These are phyloP conservation scores for Lucilia sericata DNA, from an alignment of 1,140 invertebrate genomes.

Conservation along the genomic window DNA sequence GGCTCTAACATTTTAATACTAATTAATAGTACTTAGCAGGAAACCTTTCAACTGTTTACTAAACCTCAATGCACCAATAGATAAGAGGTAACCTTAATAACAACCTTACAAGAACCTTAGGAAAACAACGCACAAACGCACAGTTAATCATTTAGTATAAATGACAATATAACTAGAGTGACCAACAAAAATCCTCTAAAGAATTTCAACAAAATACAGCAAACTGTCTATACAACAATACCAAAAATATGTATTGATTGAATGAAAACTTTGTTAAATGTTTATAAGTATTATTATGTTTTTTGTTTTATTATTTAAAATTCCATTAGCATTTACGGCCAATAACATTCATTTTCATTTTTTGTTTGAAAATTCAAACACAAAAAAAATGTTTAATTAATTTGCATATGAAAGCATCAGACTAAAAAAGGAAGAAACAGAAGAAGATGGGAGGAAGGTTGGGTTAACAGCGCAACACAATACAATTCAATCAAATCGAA, in stretches of 20 bases:
- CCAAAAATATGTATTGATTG: too few species aligned
- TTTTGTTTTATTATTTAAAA: not conserved
- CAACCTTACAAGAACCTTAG: not conserved
- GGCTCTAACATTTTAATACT: too few species aligned
- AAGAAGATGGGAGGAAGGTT: too few species aligned
- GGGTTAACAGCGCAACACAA: too few species aligned
- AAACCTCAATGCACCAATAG: not conserved
- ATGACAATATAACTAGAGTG: not conserved
- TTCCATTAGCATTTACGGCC: conserved; percentile 14
- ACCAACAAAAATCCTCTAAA: not conserved
- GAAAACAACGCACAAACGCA: not conserved
- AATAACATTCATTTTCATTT: conserved; percentile 25
- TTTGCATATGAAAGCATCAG: conserved; percentile 25
- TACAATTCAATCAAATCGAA: too few species aligned
- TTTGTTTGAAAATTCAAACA: not conserved
- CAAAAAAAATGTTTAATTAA: not conserved
- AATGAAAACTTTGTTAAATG: not conserved
- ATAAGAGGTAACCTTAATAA: not conserved
- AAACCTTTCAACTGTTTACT: not conserved
- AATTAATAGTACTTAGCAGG: not conserved
- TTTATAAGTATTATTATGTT: not conserved
- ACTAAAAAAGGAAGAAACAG: not conserved
- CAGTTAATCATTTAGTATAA: not conserved
- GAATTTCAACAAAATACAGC: not conserved
- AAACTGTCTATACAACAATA: too few species aligned